Evolutionary conservation across 1,140 invertebrate genomes (phyloP), one percentile per base, ranked within the genome.

Genomic region (Protaetia brevitarsis): DNA sequence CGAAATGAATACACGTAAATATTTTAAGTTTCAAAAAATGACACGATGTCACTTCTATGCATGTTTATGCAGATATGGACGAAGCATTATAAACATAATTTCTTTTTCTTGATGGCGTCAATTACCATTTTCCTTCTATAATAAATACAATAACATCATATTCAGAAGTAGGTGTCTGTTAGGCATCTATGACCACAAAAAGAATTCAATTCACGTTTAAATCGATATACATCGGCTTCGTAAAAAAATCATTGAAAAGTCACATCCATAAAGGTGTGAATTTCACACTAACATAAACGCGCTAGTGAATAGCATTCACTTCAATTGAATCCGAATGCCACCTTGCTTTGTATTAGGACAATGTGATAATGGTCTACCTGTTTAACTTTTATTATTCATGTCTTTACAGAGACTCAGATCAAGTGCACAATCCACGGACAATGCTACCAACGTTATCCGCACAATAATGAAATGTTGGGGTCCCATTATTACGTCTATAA

Each of bases 381-480:
- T 74, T 74, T 74, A 74, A 73, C 73, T 73, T n/a, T 72, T 73
- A 74, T 74, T 74, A 74, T 74, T 72, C 73, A 68, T 68, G 70
- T 74, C 73, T 74, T 74, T 72, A 66, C 66, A 68, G 63, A 68
- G 63, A 66, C 66, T 62, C 59, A 69, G 70, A 73, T 74, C 73
- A 73, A 74, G 73, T 74, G 73, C 71, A 74, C 71, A 74, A 74
- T 74, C 73, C 73, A 69, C 65, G 71, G 71, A 74, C 71, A 74
- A 74, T 74, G 60, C 67, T 64, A 57, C 64, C 68, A 73, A 73
- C 73, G 72, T 74, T 74, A 74, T 74, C 73, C 71, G 66, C 37
- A 71, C 71, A 70, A 74, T 74, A 74, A 74, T 73, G 70, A 74
- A 74, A 74, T 73, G 73, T 72, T 73, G 70, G 71, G 73, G 73